These are phyloP conservation scores for Scaptomyza reducta DNA, from an alignment of 2,888 invertebrate species.

Conservation along the genomic window DNA sequence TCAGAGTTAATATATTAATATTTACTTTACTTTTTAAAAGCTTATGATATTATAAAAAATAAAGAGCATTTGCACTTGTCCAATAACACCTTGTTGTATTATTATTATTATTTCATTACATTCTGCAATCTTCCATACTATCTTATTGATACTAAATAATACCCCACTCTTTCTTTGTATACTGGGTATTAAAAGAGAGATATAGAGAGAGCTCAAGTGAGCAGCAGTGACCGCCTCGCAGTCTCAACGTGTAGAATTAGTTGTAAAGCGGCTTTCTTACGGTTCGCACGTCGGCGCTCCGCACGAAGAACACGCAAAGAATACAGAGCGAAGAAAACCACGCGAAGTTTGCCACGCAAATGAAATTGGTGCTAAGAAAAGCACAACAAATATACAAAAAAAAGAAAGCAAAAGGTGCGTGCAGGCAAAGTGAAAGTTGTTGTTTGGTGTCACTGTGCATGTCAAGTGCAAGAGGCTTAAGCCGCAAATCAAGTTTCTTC, in stretches of 20 bases:
- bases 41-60: too few relatives aligned
- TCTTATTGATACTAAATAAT: neutral
- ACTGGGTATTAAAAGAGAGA: constrained; percentile 41
- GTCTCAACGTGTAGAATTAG: constrained; percentile 68
- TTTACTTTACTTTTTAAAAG: too few relatives aligned
- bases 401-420: constrained; percentile 53
- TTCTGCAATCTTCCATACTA: neutral
- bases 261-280: constrained; percentile 75
- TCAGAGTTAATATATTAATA: neutral
- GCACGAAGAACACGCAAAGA: constrained; percentile 27
- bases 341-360: constrained; percentile 61
- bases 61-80: too few relatives aligned
- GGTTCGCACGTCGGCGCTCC: constrained; percentile 41
- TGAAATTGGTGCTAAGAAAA: constrained; percentile 65
- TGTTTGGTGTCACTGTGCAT: constrained; percentile 16
- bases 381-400: constrained; percentile 14
- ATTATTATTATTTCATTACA: too few relatives aligned
- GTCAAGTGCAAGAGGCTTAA: constrained; percentile 39
- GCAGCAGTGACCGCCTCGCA: constrained; percentile 27
- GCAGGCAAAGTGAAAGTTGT: constrained; percentile 59
- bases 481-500: constrained; percentile 42
- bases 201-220: constrained; percentile 41
- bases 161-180: neutral
- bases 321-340: constrained; percentile 31
- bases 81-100: neutral